A percentile compares a stretch with the other conserved stretches of the same genome.
Evolutionary conservation across 2,888 invertebrate species (phyloP).

Genomic region (Athrips mouffetella): DNA sequence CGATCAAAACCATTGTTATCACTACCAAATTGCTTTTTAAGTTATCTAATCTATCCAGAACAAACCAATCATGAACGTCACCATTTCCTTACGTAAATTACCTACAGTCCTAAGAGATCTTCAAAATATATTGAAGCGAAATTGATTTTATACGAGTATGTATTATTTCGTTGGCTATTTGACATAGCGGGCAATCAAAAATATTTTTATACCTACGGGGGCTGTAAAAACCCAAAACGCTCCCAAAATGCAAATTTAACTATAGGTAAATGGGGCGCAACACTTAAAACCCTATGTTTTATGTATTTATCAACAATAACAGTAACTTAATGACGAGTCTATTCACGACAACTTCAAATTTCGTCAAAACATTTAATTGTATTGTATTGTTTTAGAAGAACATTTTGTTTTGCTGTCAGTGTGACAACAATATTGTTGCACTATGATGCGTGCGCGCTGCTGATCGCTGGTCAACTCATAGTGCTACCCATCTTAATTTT

Average conservation of each 20-base stretch:
- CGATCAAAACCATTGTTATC: slow-evolving; percentile 30
- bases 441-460: no score
- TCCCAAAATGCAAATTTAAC: slow-evolving; percentile 59
- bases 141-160: no score
- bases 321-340: slow-evolving; percentile 34
- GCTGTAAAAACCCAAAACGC: slow-evolving; percentile 65
- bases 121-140: slow-evolving; percentile 43
- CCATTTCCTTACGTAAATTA: slow-evolving; percentile 33
- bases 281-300: slow-evolving; percentile 59
- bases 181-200: slow-evolving; percentile 35
- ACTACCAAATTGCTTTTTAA: slow-evolving; percentile 36
- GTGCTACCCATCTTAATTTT: no score
- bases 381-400: no score
- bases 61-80: slow-evolving; percentile 36
- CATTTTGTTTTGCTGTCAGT: no score
- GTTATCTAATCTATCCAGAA: slow-evolving; percentile 33
- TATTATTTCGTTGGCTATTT: slow-evolving; percentile 33
- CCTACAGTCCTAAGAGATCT: slow-evolving; percentile 32
- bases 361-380: no score
- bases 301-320: slow-evolving; percentile 59
- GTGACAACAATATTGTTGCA: no score
- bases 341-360: background rate
- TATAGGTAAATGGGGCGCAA: slow-evolving; percentile 60
- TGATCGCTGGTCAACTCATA: no score
- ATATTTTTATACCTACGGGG: slow-evolving; percentile 43